These are phyloP conservation scores for Melanostoma scalare DNA, from an alignment of 2,888 invertebrate species.

Conservation along the genomic window DNA sequence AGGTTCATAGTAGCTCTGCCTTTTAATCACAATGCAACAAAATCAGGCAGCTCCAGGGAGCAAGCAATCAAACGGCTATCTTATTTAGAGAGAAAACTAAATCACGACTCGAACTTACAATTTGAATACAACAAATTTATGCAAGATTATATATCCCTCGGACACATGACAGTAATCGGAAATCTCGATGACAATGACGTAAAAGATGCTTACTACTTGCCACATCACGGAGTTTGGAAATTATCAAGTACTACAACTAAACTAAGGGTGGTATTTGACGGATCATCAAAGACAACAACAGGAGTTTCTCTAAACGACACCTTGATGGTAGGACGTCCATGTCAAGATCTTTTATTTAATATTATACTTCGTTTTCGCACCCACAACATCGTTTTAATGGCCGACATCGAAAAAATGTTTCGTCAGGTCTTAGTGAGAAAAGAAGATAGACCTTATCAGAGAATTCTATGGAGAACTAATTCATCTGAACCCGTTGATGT, in stretches of 20 bases:
- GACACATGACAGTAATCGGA: slow-evolving; percentile 21
- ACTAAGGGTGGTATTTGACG: slow-evolving; percentile 17
- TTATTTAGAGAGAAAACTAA: slow-evolving; percentile 5
- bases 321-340: slow-evolving; percentile 24
- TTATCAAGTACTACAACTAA: slow-evolving; percentile 25
- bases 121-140: not conserved
- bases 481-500: not conserved
- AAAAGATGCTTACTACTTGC: not conserved
- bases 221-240: slow-evolving; percentile 40
- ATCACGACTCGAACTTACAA: not conserved
- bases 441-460: slow-evolving; percentile 7
- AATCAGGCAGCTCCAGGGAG: slow-evolving; percentile 5
- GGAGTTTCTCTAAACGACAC: not conserved
- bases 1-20: slow-evolving; percentile 20
- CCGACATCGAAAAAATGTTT: slow-evolving; percentile 21
- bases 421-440: slow-evolving; percentile 12
- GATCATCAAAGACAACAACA: slow-evolving; percentile 17
- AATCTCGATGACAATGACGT: not conserved
- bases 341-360: slow-evolving; percentile 19
- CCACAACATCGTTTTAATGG: slow-evolving; percentile 18
- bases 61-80: slow-evolving; percentile 9
- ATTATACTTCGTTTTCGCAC: slow-evolving; percentile 26
- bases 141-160: slow-evolving; percentile 18
- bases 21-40: not conserved
- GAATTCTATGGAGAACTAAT: slow-evolving; percentile 11